Conservation (phyloP, 2,797 vertebrate genomes). For the Schizothorax lantsangensis region DNA sequence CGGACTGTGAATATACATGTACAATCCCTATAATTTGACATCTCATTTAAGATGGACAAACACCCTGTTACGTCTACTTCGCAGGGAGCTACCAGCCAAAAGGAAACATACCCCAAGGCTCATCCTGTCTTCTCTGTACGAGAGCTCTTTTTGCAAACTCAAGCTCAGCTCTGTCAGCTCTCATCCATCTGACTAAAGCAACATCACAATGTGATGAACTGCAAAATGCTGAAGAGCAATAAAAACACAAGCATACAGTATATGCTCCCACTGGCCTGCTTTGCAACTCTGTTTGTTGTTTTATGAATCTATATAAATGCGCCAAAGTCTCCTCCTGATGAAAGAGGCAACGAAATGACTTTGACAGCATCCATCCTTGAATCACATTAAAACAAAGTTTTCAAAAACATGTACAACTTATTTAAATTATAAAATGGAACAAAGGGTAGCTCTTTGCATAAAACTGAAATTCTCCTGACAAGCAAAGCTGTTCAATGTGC, state of each 20-base stretch:
- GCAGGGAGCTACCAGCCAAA: background rate
- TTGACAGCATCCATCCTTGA: slow-evolving; percentile 4
- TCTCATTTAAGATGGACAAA: background rate
- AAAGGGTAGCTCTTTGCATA: slow-evolving; percentile 21
- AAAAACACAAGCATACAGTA: background rate
- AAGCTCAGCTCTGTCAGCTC: slow-evolving; percentile 25
- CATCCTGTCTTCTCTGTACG: slow-evolving; percentile 2
- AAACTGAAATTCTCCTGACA: slow-evolving; percentile 18
- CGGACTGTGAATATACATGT: background rate
- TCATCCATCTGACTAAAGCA: slow-evolving; percentile 11
- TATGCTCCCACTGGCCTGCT: background rate
- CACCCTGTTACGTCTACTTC: background rate
- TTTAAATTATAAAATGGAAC: slow-evolving; percentile 20
- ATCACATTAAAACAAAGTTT: slow-evolving; percentile 27
- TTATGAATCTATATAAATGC: slow-evolving; percentile 26
- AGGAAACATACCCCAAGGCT: background rate
- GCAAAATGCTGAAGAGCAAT: slow-evolving; percentile 15
- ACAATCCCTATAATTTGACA: background rate
- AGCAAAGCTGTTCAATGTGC: slow-evolving; percentile 33
- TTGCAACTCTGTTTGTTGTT: slow-evolving; percentile 12
- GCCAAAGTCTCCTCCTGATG: slow-evolving; percentile 4
- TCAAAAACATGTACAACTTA: slow-evolving; percentile 18
- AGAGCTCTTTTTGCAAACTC: slow-evolving; percentile 23
- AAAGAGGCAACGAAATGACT: slow-evolving; percentile 12
- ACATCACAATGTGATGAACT: background rate